phyloP scores from a whole-genome alignment of 2,888 invertebrate genomes.

The Troglohyphantes excavatus region DNA sequence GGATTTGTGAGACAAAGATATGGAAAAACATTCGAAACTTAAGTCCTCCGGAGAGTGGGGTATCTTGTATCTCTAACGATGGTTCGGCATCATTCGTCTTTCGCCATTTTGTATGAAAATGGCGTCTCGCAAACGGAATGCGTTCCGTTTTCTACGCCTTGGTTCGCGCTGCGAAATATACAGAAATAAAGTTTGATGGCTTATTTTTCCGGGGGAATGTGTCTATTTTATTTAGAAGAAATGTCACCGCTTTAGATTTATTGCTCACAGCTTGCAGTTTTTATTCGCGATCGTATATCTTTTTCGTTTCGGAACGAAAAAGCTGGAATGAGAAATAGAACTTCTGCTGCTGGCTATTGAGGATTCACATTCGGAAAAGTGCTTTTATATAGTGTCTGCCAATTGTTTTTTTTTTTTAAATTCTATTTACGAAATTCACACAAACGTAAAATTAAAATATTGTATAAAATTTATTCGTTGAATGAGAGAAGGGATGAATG shows the following conservation, averaged over 20 bases:
- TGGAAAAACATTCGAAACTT: conserved; percentile 29
- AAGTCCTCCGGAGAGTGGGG: conserved; percentile 18
- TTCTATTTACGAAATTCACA: too few relatives aligned
- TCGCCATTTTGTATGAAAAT: conserved; percentile 11
- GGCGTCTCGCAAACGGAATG: conserved; percentile 17
- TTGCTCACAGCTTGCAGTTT: conserved; percentile 40
- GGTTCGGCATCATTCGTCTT: conserved; percentile 22
- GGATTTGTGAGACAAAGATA: conserved; percentile 36
- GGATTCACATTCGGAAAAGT: too few relatives aligned
- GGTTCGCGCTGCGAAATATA: background rate
- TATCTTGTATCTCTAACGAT: conserved; percentile 29
- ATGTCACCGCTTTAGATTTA: conserved; percentile 51
- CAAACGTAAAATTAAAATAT: too few relatives aligned
- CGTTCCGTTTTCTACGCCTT: background rate
- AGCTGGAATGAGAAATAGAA: conserved; percentile 2
- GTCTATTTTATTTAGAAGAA: conserved; percentile 50
- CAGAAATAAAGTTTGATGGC: conserved; percentile 44
- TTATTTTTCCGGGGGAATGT: conserved; percentile 35
- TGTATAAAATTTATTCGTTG: too few relatives aligned
- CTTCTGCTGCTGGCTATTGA: too few relatives aligned
- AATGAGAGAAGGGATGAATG: too few relatives aligned
- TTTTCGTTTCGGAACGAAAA: background rate
- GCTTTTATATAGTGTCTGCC: too few relatives aligned
- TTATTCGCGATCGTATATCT: conserved; percentile 48
- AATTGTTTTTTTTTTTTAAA: too few relatives aligned